phyloP scores from a whole-genome alignment of 2,888 invertebrate species.

The Aplocera efformata region DNA sequence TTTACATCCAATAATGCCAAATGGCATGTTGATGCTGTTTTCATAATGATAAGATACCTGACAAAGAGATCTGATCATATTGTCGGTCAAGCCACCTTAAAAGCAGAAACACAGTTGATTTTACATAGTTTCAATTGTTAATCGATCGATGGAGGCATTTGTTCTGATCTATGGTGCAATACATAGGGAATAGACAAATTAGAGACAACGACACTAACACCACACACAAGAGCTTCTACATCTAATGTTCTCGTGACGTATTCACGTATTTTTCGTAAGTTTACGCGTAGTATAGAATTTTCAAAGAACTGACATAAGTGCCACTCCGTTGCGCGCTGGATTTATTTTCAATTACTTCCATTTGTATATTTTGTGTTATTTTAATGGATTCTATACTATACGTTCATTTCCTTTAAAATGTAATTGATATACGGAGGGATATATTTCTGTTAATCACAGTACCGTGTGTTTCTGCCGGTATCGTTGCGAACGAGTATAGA shows the following conservation, averaged over 20 bases:
- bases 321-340: conserved; percentile 55
- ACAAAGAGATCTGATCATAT: no score
- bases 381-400: conserved; percentile 38
- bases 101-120: no score
- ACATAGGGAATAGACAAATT: conserved; percentile 48
- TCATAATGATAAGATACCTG: no score
- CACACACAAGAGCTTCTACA: conserved; percentile 72
- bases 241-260: conserved; percentile 37
- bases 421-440: conserved; percentile 32
- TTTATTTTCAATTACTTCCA: conserved; percentile 35
- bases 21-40: no score
- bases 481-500: conserved; percentile 31
- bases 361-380: conserved; percentile 6
- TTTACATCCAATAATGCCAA: no score
- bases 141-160: conserved; percentile 15
- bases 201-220: conserved; percentile 77
- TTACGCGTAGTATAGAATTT: conserved; percentile 42
- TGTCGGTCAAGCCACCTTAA: no score
- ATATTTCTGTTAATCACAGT: conserved; percentile 20
- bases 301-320: conserved; percentile 69
- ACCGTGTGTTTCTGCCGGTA: conserved; percentile 26
- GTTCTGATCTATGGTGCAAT: conserved; percentile 5
- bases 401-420: conserved; percentile 24
- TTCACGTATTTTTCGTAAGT: conserved; percentile 19
- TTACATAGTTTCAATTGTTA: conserved; percentile 5